These are phyloP conservation scores for Pao palembangensis DNA, from an alignment of 2,113 vertebrate species.

Conservation along the genomic window DNA sequence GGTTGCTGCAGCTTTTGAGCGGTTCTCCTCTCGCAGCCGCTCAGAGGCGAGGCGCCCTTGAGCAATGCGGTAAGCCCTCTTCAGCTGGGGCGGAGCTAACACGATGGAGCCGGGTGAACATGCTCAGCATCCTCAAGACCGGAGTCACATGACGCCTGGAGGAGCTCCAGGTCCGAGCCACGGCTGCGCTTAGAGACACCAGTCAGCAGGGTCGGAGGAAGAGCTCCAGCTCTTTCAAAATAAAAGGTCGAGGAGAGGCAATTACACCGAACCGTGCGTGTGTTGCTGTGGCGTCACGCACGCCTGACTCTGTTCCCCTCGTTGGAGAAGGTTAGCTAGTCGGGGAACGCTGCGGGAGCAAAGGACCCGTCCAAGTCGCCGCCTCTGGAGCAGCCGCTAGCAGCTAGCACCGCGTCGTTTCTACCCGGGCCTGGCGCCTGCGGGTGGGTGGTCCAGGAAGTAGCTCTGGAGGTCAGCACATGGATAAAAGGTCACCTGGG, in stretches of 20 bases:
- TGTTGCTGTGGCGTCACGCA: too few relatives aligned
- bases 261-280: too few relatives aligned
- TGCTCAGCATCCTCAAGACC: too few relatives aligned
- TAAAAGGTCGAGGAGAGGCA: too few relatives aligned
- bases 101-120: too few relatives aligned
- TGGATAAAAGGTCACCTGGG: not conserved
- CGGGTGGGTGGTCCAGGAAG: not conserved
- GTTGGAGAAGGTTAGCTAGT: conserved; percentile 2
- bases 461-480: not conserved
- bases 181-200: too few relatives aligned
- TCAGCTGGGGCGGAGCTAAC: conserved; percentile 1
- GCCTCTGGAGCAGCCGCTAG: not conserved
- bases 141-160: too few relatives aligned
- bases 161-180: too few relatives aligned
- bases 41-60: conserved; percentile 33
- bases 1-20: too few relatives aligned
- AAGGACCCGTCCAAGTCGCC: conserved; percentile 5
- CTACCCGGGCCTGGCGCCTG: too few relatives aligned
- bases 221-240: too few relatives aligned
- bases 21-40: not conserved
- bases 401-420: not conserved
- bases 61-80: conserved; percentile 27
- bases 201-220: too few relatives aligned
- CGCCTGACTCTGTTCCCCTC: conserved; percentile 2
- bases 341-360: conserved; percentile 14